Base-by-base conservation (phyloP, 1,140 invertebrate species). In the Hesperophylax magnus region DNA sequence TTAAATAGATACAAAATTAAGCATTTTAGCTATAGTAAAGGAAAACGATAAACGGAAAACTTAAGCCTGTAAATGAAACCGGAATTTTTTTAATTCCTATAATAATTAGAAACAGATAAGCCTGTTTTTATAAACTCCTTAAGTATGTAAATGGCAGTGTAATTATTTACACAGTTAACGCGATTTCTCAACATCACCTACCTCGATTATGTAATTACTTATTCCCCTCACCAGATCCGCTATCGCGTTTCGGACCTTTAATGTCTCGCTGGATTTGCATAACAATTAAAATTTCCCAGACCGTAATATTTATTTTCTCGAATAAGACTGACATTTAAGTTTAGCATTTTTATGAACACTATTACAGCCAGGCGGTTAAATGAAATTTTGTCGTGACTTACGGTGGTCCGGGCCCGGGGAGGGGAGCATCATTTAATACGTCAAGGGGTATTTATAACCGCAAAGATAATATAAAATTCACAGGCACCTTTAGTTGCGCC, bases 381-480 rank as follows among this genome's bases (percentile, higher is more conserved):
- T 47, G 39, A 47, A 83, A 83, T 83, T 81, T 60, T 20, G 39
- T 47, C 39, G 39, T 47, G 11, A 47, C 39, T 47, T 47, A 47
- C 39, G 79, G 67, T 71, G 78, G 47, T 17, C 27, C 20, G 77
- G n/a, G n/a, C n/a, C n/a, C n/a, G n/a, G 14, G 56, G 65, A 54
- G 67, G 61, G 18, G 39, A 18, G 76, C 75, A 81, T 80, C 82
- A 78, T 80, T 83, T 83, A 83, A 81, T 71, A 81, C 52, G 74
- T 15, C 39, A 34, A 31, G 74, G 76, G 56, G 77, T 58, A 84
- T 84, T 84, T 79, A 84, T 84, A 84, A 79, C 82, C 58, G 77
- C 39, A 81, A 84, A 79, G 82, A 84, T 84, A 84, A 84, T 84
- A 79, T 84, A 84, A 84, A 84, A 81, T 84, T 84, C 80, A 78